A percentile compares a stretch with the other conserved stretches of the same genome.
phyloP scores from a whole-genome alignment of 92 coral and sea anemone genomes.

The Umimayanthus chanpuru region DNA sequence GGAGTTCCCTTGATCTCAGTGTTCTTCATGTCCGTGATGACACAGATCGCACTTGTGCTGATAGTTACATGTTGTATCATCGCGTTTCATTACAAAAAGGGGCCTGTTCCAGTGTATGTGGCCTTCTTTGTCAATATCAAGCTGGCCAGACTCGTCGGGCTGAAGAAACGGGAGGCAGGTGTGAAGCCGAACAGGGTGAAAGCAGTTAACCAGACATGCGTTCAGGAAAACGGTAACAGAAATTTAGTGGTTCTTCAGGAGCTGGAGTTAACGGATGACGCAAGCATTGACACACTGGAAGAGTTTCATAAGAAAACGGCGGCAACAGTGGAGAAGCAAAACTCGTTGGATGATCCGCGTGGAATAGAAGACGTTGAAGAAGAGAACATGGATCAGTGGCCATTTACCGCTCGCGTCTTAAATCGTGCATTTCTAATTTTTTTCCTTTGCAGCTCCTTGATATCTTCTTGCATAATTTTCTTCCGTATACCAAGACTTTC shows the following conservation, averaged over 20 bases:
- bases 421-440: not conserved
- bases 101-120: not conserved
- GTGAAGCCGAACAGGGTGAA: not conserved
- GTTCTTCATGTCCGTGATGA: not conserved
- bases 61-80: not conserved
- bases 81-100: not conserved
- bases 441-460: not conserved
- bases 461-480: not conserved
- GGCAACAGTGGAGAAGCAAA: not conserved
- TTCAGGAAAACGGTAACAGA: not conserved
- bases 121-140: not conserved
- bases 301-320: not conserved
- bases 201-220: not conserved
- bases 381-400: not conserved
- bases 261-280: not conserved
- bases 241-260: not conserved
- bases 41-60: not conserved
- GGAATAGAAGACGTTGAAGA: not conserved
- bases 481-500: not conserved
- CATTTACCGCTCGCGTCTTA: not conserved
- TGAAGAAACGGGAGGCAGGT: not conserved
- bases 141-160: constrained; percentile 10
- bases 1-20: not conserved
- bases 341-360: not conserved
- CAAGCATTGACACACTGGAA: not conserved